Evolutionary conservation across 2,797 vertebrate species (phyloP), one percentile per base, ranked within the genome.

Genomic region (Triplophysa yarkandensis): DNA sequence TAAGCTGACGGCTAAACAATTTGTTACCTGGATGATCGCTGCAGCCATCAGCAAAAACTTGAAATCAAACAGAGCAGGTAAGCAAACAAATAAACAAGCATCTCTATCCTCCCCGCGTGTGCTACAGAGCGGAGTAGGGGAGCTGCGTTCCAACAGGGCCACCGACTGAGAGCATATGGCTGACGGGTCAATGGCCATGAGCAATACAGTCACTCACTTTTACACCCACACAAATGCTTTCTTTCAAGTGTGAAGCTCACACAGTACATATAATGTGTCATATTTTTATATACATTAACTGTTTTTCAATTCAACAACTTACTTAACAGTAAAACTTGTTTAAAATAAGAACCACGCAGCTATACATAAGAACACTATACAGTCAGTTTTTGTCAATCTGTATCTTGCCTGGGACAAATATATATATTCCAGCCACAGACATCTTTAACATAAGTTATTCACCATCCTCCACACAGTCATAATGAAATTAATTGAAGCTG

Each of bases 81-180:
- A 83, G 84, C 83, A 85, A 87, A 77, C 80, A 86, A 85, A 85
- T 74, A 83, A 76, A 55, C 74, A 48, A 64, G 17, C 28, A 36
- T 67, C 48, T 60, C 50, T n/a, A 21, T 64, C 80, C 72, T 63
- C 76, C 75, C 80, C 23, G 27, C 57, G 52, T 14, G 62, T 80
- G 78, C 68, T 80, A 68, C 76, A 80, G 82, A 58, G 79, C 30
- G 6, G 28, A 77, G 74, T 74, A 80, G 74, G 82, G 71, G 75
- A 83, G 76, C 83, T 82, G 85, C 82, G 74, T 79, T 74, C 82
- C 87, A 83, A 85, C 87, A 86, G 83, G 81, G 72, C 72, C 82
- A 83, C 86, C 84, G 85, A 87, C 87, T 85, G 83, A 79, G 80
- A 82, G 85, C 89, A 90, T 90, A 87, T 87, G 88, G 87, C 88